These are phyloP conservation scores for Psylliodes chrysocephalus DNA, from an alignment of 2,888 invertebrate genomes.

Conservation along the genomic window DNA sequence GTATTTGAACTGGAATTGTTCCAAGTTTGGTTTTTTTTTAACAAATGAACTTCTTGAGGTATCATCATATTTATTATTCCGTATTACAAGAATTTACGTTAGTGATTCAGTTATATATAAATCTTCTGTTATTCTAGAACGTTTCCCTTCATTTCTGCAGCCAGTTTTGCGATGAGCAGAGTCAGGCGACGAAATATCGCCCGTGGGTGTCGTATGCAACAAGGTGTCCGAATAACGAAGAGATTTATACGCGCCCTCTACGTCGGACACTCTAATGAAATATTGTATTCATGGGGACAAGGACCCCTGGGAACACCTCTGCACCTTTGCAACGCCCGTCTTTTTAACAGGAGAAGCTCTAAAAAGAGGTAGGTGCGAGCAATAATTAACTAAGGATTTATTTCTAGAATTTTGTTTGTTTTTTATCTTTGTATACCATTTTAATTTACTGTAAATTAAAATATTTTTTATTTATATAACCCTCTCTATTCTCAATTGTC, in stretches of 20 bases:
- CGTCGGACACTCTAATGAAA: conserved; percentile 53
- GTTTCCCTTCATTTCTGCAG: conserved; percentile 21
- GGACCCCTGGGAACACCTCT: conserved; percentile 33
- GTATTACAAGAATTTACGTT: too few relatives aligned
- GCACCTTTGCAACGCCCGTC: conserved; percentile 26
- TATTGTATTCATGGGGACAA: conserved; percentile 48
- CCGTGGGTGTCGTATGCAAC: conserved; percentile 35
- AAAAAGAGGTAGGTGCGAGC: not conserved
- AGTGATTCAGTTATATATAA: too few relatives aligned
- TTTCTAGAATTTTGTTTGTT: not conserved
- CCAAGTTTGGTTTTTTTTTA: too few relatives aligned
- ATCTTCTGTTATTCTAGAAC: not conserved
- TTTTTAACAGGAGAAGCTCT: not conserved
- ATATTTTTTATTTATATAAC: too few relatives aligned
- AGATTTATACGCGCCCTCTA: conserved; percentile 62
- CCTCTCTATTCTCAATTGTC: too few relatives aligned
- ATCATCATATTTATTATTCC: not conserved
- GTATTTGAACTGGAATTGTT: too few relatives aligned
- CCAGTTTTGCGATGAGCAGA: conserved; percentile 13
- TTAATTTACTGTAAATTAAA: too few relatives aligned
- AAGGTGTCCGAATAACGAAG: conserved; percentile 47
- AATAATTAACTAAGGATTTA: not conserved
- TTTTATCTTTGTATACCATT: too few relatives aligned
- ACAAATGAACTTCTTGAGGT: too few relatives aligned
- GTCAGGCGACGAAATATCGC: conserved; percentile 34